Conservation (phyloP, 2,888 invertebrate species). For the Resseliella maxima region DNA sequence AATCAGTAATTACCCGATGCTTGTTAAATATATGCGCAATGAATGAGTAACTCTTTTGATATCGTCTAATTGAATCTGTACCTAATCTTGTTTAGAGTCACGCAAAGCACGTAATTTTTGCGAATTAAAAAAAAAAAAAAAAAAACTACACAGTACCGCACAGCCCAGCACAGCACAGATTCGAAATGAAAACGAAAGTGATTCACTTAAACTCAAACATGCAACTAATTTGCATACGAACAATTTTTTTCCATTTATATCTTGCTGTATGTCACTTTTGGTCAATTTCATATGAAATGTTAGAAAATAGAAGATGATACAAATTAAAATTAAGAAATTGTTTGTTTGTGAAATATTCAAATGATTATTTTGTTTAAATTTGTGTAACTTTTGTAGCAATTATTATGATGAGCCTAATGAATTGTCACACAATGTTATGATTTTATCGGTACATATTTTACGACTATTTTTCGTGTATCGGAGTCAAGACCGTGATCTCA, state of each 20-base stretch:
- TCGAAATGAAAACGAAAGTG: neutral
- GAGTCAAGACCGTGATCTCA: neutral
- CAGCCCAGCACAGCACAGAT: neutral
- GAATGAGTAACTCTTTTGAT: constrained; percentile 19
- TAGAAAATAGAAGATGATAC: neutral
- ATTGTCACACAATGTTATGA: neutral
- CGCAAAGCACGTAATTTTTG: neutral
- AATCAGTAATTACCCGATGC: neutral
- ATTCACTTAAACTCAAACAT: neutral
- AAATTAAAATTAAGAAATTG: constrained; percentile 10
- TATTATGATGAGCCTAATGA: neutral
- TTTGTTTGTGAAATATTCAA: too few species aligned
- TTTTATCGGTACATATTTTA: neutral
- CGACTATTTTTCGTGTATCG: neutral
- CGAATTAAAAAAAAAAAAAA: too few species aligned
- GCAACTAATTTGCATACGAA: neutral
- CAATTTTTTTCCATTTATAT: neutral
- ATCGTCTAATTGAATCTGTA: constrained; percentile 13
- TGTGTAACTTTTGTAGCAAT: too few species aligned
- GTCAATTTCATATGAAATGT: neutral
- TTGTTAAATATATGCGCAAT: neutral
- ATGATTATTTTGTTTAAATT: too few species aligned
- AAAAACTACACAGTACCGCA: neutral
- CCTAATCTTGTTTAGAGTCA: neutral
- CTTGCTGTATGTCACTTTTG: neutral